Evolutionary conservation across 2,113 vertebrate genomes (phyloP).

Genomic region (Cottus gobio): DNA sequence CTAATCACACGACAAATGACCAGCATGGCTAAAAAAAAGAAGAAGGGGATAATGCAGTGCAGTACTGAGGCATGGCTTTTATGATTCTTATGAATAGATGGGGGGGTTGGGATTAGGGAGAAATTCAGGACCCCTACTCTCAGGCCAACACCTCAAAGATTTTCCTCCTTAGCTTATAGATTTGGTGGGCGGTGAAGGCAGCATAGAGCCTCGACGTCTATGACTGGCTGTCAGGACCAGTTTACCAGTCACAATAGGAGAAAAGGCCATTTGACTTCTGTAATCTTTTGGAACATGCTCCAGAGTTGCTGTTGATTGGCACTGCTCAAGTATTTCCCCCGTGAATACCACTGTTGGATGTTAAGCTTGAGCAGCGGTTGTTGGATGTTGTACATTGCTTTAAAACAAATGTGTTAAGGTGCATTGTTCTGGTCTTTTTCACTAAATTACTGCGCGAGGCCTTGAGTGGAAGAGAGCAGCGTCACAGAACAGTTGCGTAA

Average conservation of each 20-base stretch:
- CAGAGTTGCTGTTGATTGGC: constrained; percentile 66
- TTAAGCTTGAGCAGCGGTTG: constrained; percentile 48
- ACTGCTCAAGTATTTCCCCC: constrained; percentile 49
- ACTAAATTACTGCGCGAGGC: constrained; percentile 16
- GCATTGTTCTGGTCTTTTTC: constrained; percentile 42
- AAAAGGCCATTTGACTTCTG: constrained; percentile 81
- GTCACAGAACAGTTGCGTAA: not conserved
- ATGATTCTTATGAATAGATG: constrained; percentile 72
- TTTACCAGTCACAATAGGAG: constrained; percentile 79
- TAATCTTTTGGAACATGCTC: constrained; percentile 76
- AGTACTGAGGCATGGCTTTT: constrained; percentile 74
- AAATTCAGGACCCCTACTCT: constrained; percentile 68
- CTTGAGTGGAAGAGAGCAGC: constrained; percentile 6
- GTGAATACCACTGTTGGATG: constrained; percentile 44
- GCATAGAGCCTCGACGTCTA: constrained; percentile 54
- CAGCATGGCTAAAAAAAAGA: constrained; percentile 54
- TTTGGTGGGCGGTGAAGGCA: constrained; percentile 65
- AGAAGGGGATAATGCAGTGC: constrained; percentile 60
- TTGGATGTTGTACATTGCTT: constrained; percentile 29
- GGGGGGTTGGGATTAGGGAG: constrained; percentile 63
- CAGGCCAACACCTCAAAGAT: constrained; percentile 75
- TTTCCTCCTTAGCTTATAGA: constrained; percentile 71
- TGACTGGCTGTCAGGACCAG: constrained; percentile 79
- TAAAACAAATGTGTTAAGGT: constrained; percentile 33
- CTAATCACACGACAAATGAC: constrained; percentile 83